A percentile compares a stretch with the other conserved stretches of the same genome.
These are phyloP conservation scores for Threskiornis aethiopicus DNA, from an alignment of 2,797 vertebrate genomes.

Conservation along the genomic window DNA sequence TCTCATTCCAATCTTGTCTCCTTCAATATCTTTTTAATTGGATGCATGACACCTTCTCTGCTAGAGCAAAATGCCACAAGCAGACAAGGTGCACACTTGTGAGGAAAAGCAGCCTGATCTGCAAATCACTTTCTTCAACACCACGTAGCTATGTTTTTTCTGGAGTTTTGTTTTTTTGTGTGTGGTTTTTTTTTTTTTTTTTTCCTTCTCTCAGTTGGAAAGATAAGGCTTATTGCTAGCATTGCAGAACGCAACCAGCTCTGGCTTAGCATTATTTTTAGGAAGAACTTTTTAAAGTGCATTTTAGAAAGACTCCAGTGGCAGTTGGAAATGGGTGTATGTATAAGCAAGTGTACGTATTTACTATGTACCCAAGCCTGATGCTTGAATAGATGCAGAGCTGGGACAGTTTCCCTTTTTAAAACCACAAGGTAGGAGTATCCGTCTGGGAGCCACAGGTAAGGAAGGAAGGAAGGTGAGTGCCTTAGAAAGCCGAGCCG, in stretches of 20 bases:
- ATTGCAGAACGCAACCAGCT: neutral
- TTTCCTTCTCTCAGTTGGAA: neutral
- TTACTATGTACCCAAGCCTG: neutral
- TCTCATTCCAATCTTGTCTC: constrained; percentile 6
- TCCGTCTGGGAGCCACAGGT: neutral
- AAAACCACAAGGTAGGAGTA: neutral
- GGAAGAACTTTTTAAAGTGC: neutral
- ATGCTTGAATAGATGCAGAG: neutral
- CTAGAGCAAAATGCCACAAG: constrained; percentile 10
- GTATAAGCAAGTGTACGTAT: neutral
- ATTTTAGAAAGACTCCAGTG: neutral
- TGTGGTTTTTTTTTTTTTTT: neutral
- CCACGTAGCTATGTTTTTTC: neutral
- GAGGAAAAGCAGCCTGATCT: neutral
- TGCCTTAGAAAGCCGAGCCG: neutral
- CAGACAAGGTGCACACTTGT: neutral
- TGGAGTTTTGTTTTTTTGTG: too few relatives aligned
- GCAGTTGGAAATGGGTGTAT: neutral
- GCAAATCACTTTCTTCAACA: neutral
- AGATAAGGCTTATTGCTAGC: neutral
- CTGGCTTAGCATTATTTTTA: neutral
- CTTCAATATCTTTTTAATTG: neutral
- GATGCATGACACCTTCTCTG: neutral
- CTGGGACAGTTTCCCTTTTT: neutral
- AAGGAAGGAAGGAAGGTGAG: neutral